Base-by-base conservation (phyloP, 2,888 invertebrate genomes). In the Acronicta alni region DNA sequence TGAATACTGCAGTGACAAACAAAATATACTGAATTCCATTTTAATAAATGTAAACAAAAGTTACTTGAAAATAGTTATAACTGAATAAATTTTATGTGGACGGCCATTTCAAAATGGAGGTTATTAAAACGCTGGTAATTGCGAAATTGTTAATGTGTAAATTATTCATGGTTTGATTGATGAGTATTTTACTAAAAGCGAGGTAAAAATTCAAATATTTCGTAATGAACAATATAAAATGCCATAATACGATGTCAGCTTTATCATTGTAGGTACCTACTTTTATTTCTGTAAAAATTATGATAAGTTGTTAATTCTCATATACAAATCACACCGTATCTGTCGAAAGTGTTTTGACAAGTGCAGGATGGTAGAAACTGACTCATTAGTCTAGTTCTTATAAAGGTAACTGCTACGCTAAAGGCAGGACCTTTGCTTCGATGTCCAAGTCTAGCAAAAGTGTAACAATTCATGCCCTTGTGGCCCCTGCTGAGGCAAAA, bases 1-100 rank as follows among this genome's bases (percentile, higher is more conserved):
- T 79, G 69, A 80, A 62, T 67, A 61, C 41, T 60, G 49, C 62
- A 61, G 61, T 74, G 74, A 76, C 79, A 82, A 80, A 78, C 68
- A 75, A 72, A 77, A 77, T 68, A 62, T 62, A 65, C 69, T 72
- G 54, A n/a, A 71, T 64, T 51, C 62, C 75, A 73, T 75, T 72
- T 57, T 52, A 66, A 62, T 52, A 65, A 55, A 48, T 35, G 47
- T 32, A 18, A 35, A 18, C 37, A 57, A 54, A 53, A 64, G 10
- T 43, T 26, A 44, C 18, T 54, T 43, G 30, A 65, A 32, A 58
- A 58, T 67, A 64, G 58, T 64, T 54, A 35, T 58, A 32, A 65
- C 58, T 47, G 15, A 46, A 64, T 64, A 23, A 46, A 45, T 45
- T 23, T 26, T 32, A 41, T 45, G 18, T 9, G 41, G 12, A 1